phyloP scores from a whole-genome alignment of 2,113 vertebrate genomes.

The Myrmecophaga tridactyla region DNA sequence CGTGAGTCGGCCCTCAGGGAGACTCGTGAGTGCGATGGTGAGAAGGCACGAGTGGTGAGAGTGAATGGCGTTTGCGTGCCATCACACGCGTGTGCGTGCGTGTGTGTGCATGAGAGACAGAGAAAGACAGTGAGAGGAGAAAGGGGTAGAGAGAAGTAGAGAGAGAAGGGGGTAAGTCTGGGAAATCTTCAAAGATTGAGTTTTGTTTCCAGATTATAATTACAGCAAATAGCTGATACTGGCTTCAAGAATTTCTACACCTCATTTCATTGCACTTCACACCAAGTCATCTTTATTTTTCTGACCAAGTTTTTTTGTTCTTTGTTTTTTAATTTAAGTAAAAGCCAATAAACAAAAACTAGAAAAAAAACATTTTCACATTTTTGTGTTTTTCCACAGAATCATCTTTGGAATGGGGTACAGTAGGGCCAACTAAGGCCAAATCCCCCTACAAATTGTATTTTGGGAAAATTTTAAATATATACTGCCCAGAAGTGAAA shows the following conservation, averaged over 20 bases:
- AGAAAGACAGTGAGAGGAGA: not conserved
- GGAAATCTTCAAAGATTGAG: not conserved
- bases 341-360: slow-evolving; percentile 27
- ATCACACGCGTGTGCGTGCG: not conserved
- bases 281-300: not conserved
- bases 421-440: not conserved
- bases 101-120: not conserved
- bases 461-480: not conserved
- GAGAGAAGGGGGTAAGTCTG: not conserved
- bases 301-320: not conserved
- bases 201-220: not conserved
- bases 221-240: not conserved
- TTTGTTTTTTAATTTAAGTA: not conserved
- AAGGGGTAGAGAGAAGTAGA: not conserved
- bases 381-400: slow-evolving; percentile 22
- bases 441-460: not conserved
- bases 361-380: not conserved
- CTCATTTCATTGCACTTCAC: slow-evolving; percentile 14
- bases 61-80: no score
- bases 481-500: not conserved
- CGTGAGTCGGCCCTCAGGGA: not conserved
- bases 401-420: not conserved
- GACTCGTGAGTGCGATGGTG: not conserved
- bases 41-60: not conserved
- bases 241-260: not conserved